phyloP scores from a whole-genome alignment of 2,113 vertebrate species.

The Callaeas wilsoni region DNA sequence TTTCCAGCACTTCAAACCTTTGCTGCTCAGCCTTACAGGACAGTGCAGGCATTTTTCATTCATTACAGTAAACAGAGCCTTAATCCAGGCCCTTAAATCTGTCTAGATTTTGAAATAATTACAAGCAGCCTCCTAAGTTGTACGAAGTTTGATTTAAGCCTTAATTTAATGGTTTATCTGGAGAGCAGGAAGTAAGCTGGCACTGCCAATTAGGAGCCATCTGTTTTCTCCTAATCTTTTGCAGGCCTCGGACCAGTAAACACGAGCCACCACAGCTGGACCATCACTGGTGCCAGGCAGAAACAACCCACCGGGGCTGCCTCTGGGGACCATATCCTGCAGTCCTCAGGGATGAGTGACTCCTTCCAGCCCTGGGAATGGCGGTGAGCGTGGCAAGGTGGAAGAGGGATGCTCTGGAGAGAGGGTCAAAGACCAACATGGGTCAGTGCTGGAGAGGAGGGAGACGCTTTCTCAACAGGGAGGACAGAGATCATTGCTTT shows the following conservation, averaged over 20 bases:
- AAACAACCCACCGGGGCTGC: neutral
- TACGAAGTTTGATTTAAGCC: neutral
- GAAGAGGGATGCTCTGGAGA: neutral
- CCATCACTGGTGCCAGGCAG: neutral
- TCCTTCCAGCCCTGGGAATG: neutral
- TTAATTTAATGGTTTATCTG: constrained; percentile 18
- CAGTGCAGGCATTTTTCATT: neutral
- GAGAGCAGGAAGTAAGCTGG: constrained; percentile 29
- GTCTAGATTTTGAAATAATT: constrained; percentile 17
- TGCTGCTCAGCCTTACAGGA: neutral
- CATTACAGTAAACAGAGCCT: neutral
- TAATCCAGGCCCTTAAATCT: neutral
- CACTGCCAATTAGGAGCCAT: constrained; percentile 43
- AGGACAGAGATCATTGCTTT: neutral
- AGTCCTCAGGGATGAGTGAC: fast-evolving
- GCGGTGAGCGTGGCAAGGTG: neutral
- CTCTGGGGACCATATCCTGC: neutral
- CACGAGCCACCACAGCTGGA: neutral
- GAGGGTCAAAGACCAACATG: neutral
- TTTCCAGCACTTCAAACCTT: neutral
- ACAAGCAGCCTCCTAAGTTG: constrained; percentile 14
- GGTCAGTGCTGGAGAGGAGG: neutral
- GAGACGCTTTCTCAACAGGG: neutral
- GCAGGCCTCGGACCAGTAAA: neutral
- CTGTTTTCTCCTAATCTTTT: constrained; percentile 31